A percentile compares a stretch with the other conserved stretches of the same genome.
Conservation (phyloP, 2,797 vertebrate species). For the Diplodus sargus region DNA sequence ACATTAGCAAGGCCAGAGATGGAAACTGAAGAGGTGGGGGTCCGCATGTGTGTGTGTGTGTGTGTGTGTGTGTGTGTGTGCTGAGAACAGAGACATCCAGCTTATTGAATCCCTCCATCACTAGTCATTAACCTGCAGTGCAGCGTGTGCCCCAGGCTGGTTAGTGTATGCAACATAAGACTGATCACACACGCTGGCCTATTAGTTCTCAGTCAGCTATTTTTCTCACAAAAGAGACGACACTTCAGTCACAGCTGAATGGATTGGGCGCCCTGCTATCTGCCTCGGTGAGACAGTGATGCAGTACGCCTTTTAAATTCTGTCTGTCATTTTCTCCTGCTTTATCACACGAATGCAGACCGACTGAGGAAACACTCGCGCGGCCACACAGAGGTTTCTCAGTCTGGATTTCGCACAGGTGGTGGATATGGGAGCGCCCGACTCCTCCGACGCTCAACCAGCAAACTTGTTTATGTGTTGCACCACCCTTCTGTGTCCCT, state of each 20-base stretch:
- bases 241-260: conserved; percentile 38
- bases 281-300: conserved; percentile 40
- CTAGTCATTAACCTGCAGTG: conserved; percentile 70
- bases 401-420: conserved; percentile 37
- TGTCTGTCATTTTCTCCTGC: conserved; percentile 27
- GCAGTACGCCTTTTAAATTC: conserved; percentile 37
- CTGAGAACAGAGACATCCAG: conserved; percentile 23
- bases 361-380: neutral
- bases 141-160: conserved; percentile 37
- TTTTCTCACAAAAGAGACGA: conserved; percentile 28
- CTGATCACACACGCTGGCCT: conserved; percentile 58
- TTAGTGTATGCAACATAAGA: conserved; percentile 64
- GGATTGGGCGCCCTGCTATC: conserved; percentile 41
- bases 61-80: conserved; percentile 27
- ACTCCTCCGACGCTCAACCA: conserved; percentile 19
- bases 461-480: conserved; percentile 50
- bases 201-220: conserved; percentile 41
- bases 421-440: conserved; percentile 13
- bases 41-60: conserved; percentile 16
- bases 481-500: conserved; percentile 13
- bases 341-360: neutral
- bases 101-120: conserved; percentile 66
- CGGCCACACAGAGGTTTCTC: neutral
- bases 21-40: conserved; percentile 56
- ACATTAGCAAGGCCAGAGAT: conserved; percentile 67